phyloP scores from a whole-genome alignment of 2,113 vertebrate genomes.

The Eulemur macaco region DNA sequence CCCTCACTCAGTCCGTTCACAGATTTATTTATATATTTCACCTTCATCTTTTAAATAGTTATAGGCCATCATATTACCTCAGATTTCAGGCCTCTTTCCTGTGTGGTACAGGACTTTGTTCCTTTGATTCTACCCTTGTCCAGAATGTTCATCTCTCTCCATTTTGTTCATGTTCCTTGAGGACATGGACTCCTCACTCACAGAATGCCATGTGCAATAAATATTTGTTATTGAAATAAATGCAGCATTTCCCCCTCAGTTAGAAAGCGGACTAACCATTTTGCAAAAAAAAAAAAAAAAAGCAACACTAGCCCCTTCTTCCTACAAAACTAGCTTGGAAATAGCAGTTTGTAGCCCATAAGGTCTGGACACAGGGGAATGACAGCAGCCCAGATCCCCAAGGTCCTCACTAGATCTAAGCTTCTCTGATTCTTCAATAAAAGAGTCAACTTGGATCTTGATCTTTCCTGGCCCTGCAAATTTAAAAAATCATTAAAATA shows the following conservation, averaged over 20 bases:
- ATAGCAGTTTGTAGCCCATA: background rate
- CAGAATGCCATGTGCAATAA: background rate
- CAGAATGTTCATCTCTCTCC: background rate
- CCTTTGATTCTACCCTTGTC: background rate
- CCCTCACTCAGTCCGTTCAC: background rate
- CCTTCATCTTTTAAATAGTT: background rate
- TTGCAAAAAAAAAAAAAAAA: background rate
- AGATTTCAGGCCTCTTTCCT: background rate
- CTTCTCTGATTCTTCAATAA: background rate
- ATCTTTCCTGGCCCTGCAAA: background rate
- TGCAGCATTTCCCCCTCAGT: background rate
- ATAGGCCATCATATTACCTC: background rate
- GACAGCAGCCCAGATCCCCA: background rate
- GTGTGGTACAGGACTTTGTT: background rate
- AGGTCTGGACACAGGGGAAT: background rate
- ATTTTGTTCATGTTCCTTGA: background rate
- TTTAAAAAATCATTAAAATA: conserved; percentile 9
- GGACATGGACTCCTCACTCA: background rate
- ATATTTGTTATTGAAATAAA: background rate
- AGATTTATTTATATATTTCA: background rate
- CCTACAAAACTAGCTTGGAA: background rate
- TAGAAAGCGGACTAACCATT: background rate
- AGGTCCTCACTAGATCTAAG: no score
- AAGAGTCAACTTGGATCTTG: background rate
- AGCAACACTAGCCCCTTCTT: background rate